A percentile compares a stretch with the other conserved stretches of the same genome.
These are phyloP conservation scores for Sus scrofa DNA, from an alignment of 2,113 vertebrate species.

Conservation along the genomic window DNA sequence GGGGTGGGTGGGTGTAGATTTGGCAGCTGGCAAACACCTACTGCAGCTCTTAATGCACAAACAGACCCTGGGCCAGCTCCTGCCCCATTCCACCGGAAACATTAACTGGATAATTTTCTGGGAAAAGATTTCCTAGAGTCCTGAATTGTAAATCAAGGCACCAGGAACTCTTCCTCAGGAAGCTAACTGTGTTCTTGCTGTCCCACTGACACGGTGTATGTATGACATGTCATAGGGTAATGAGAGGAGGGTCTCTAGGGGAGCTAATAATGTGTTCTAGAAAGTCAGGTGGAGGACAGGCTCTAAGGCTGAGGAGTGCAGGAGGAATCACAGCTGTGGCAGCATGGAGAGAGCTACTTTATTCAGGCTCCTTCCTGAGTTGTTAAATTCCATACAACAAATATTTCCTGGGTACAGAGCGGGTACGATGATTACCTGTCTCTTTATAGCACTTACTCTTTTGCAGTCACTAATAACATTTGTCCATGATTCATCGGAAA, in stretches of 20 bases:
- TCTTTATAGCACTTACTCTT: not conserved
- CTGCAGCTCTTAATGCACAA: too few species aligned
- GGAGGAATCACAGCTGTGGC: not conserved
- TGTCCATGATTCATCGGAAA: not conserved
- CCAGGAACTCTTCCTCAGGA: not conserved
- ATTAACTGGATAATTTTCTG: not conserved
- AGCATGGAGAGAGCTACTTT: not conserved
- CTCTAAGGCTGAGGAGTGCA: not conserved
- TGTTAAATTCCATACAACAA: not conserved
- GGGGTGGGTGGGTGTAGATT: not conserved
- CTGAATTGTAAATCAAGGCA: slow-evolving; percentile 33
- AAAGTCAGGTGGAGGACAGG: not conserved
- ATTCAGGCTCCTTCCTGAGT: not conserved
- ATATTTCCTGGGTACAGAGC: not conserved
- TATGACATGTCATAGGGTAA: not conserved
- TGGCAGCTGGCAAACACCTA: not conserved
- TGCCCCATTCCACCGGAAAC: not conserved
- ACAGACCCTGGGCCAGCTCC: not conserved
- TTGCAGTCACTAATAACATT: not conserved
- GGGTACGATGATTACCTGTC: not conserved
- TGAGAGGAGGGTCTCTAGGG: not conserved
- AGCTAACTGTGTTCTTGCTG: not conserved
- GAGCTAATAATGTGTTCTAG: not conserved
- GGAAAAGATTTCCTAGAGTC: not conserved
- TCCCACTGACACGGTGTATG: not conserved